These are phyloP conservation scores for Loriculus beryllinus DNA, from an alignment of 2,797 vertebrate genomes.

Conservation along the genomic window DNA sequence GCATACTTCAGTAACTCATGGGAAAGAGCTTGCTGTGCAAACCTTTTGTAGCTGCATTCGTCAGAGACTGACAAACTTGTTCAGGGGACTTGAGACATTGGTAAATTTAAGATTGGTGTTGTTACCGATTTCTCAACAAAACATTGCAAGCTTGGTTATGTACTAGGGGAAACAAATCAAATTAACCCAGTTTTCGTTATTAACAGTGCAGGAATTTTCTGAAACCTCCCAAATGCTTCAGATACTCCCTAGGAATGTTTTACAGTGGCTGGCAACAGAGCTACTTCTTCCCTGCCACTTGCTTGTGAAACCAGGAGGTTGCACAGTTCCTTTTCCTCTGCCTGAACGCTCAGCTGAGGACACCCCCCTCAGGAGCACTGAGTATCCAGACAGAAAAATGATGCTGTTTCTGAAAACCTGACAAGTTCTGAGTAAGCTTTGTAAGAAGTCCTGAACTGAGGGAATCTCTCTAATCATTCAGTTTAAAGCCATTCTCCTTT, in stretches of 20 bases:
- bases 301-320: background rate
- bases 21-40: background rate
- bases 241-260: background rate
- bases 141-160: background rate
- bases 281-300: background rate
- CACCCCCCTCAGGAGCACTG: accelerated
- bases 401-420: background rate
- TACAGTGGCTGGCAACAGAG: background rate
- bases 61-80: background rate
- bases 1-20: background rate
- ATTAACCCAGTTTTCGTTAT: background rate
- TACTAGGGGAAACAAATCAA: background rate
- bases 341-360: background rate
- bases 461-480: background rate
- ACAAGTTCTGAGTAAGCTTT: background rate
- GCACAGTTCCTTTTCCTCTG: background rate
- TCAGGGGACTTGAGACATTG: accelerated
- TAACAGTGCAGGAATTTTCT: background rate
- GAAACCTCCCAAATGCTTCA: background rate
- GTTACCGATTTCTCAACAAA: background rate
- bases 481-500: background rate
- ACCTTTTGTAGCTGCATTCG: background rate
- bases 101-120: background rate
- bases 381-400: background rate
- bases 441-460: background rate